phyloP scores from a whole-genome alignment of 1,140 invertebrate genomes.

The Mercenaria mercenaria region DNA sequence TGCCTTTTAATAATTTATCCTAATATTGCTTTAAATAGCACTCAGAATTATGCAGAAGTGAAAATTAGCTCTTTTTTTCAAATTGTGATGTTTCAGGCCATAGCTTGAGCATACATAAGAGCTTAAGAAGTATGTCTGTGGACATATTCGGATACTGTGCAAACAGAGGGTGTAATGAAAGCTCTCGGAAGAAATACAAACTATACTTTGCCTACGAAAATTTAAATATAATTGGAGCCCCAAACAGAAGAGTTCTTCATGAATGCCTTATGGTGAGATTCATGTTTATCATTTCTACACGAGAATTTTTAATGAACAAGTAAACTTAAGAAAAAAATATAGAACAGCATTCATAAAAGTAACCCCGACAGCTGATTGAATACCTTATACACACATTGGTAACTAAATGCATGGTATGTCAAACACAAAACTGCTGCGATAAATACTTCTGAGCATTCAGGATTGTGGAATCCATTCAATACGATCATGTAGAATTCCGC shows the following conservation, averaged over 20 bases:
- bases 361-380: too few species aligned
- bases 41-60: constrained; percentile 77
- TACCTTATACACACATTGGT: too few species aligned
- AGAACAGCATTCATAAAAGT: too few species aligned
- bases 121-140: constrained; percentile 89
- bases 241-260: constrained; percentile 85
- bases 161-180: constrained; percentile 82
- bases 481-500: too few species aligned
- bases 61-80: constrained; percentile 87
- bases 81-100: constrained; percentile 88
- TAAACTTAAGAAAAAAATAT: too few species aligned
- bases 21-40: not conserved
- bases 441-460: too few species aligned
- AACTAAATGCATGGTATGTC: too few species aligned
- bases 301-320: too few species aligned
- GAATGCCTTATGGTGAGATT: constrained; percentile 76
- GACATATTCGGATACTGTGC: constrained; percentile 90
- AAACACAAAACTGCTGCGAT: too few species aligned
- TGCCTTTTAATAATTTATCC: constrained; percentile 81
- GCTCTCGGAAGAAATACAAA: constrained; percentile 96
- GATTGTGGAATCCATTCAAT: too few species aligned
- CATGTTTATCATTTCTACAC: too few species aligned
- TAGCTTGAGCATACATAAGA: constrained; percentile 88
- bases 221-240: constrained; percentile 82
- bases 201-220: constrained; percentile 89